Base-by-base conservation (phyloP, 2,113 vertebrate genomes). In the Mus musculus region DNA sequence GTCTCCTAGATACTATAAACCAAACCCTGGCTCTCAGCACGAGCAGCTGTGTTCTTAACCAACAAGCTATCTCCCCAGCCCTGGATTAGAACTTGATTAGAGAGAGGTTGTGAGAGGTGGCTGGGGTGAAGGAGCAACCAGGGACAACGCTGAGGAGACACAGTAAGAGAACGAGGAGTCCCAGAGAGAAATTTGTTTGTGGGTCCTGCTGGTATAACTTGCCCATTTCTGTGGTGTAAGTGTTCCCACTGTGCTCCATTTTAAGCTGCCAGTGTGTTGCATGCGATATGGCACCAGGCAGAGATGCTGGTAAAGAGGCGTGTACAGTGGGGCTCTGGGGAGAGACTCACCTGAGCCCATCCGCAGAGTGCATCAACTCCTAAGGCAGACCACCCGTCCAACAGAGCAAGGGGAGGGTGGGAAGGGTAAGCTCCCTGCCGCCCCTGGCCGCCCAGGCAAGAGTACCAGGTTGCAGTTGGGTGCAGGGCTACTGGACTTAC, bases 401-500 rank as follows among this genome's bases (percentile, higher is more conserved):
- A 78, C 63, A 20, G 0, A 36, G 22, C 75, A 67, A 33, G 10
- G 3, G 1, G 52, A 84, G 16, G n/a, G 19, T 39, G 22, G n/a
- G 33, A 30, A 13, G 3, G 7, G 2, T 0, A 10, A 52, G 26
- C 3, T 4, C 6, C 52, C 24, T n/a, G 8, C 63, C 2, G 61
- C 5, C 20, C 65, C 36, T 0, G 30, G 0, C 13, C 0, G 0
- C 82, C 71, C 2, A 19, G 84, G 17, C 3, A 1, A 0, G 13
- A 0, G 13, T 61, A 39, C 63, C 67, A 10, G 75, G 65, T 17
- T 33, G 10, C 0, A 1, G 59, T 4, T 7, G 28, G 89, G 67
- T 8, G 26, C 54, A 2, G 76, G 46, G 87, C 46, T n/a, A 8
- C 33, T 26, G 88, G 84, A n/a, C 97, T 1, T 98, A 99, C 99